These are phyloP conservation scores for Elanus axillaris DNA, from an alignment of 2,113 vertebrate species.

Conservation along the genomic window DNA sequence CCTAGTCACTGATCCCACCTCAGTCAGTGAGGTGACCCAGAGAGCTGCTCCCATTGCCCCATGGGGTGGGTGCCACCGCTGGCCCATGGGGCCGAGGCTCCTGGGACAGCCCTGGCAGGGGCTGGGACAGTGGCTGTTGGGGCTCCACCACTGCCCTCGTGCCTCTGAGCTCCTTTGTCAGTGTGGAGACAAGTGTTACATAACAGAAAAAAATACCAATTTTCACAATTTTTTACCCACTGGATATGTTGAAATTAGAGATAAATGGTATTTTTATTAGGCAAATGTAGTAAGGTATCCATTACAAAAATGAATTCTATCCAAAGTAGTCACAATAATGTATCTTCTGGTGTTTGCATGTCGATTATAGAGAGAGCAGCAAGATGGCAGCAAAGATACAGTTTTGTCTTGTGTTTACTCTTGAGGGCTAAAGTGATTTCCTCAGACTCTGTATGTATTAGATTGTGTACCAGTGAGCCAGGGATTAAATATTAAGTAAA, in stretches of 20 bases:
- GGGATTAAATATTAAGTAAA: background rate
- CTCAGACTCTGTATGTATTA: background rate
- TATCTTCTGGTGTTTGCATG: background rate
- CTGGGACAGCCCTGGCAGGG: background rate
- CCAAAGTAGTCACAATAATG: background rate
- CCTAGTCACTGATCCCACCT: background rate
- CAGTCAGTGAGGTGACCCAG: background rate
- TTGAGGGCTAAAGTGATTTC: background rate
- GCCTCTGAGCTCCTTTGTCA: background rate
- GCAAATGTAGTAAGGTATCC: background rate
- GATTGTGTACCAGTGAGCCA: background rate
- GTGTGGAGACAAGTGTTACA: background rate
- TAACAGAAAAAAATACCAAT: background rate
- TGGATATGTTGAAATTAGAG: background rate
- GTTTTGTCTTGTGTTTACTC: background rate
- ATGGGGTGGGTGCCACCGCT: background rate
- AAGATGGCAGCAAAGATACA: slow-evolving; percentile 58
- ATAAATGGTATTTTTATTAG: background rate
- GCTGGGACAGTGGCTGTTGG: accelerated
- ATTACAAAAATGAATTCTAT: background rate
- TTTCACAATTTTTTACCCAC: accelerated
- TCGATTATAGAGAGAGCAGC: background rate
- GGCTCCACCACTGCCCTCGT: accelerated
- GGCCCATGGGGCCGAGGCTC: background rate
- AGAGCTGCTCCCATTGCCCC: background rate